Evolutionary conservation across 2,888 invertebrate genomes (phyloP).

Genomic region (Acanthosepion pharaonis): DNA sequence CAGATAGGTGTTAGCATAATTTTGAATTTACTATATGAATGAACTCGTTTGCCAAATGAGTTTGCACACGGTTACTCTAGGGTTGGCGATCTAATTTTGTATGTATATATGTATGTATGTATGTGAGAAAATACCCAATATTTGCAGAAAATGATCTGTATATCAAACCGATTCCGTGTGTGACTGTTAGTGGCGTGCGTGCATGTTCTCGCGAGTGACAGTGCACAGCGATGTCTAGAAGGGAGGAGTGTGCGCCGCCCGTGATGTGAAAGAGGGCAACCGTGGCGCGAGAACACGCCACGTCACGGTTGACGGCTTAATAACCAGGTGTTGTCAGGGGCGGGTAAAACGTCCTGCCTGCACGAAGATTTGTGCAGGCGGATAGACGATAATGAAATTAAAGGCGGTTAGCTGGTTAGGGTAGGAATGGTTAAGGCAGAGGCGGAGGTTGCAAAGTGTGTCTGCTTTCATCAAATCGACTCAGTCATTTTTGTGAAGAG

Average conservation of each 20-base stretch:
- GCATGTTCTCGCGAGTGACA: neutral
- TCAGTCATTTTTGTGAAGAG: neutral
- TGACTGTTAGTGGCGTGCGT: neutral
- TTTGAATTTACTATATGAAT: no score
- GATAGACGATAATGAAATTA: neutral
- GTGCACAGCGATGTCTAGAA: neutral
- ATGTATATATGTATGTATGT: no score
- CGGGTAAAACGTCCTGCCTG: neutral
- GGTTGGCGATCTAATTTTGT: no score
- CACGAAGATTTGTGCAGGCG: no score
- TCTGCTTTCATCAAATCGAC: neutral
- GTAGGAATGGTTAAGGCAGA: accelerated
- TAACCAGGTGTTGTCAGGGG: conserved; percentile 21
- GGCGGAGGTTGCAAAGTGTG: neutral
- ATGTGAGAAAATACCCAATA: no score
- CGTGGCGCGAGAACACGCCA: conserved; percentile 33
- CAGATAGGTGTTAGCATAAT: no score
- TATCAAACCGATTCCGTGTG: neutral
- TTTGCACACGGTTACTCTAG: no score
- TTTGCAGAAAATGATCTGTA: neutral
- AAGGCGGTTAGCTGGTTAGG: neutral
- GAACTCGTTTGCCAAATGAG: no score
- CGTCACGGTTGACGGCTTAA: conserved; percentile 14
- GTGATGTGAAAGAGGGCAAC: neutral
- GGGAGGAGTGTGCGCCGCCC: neutral